Percentiles rank a stretch among this genome's conserved stretches.
Evolutionary conservation across 2,113 vertebrate genomes (phyloP).

Genomic region (Microtus ochrogaster): DNA sequence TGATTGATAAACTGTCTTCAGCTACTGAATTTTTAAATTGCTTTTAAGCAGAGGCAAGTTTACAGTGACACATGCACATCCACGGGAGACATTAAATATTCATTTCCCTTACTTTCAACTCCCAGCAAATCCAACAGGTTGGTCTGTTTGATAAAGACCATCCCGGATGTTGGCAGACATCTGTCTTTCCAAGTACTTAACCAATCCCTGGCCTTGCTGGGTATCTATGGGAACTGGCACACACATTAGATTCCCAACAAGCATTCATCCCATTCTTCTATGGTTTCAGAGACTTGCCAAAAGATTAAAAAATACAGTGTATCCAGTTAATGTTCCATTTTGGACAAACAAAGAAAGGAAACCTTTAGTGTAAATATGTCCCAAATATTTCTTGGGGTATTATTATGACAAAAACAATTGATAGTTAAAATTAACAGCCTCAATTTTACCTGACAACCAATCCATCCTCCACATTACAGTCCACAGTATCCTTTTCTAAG

Average conservation of each 20-base stretch:
- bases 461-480: background rate
- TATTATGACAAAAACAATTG: background rate
- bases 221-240: background rate
- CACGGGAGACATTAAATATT: background rate
- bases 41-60: constrained; percentile 17
- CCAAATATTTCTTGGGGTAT: background rate
- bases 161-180: background rate
- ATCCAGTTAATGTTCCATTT: constrained; percentile 9
- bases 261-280: background rate
- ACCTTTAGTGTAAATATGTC: background rate
- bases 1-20: constrained; percentile 24
- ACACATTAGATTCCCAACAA: background rate
- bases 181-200: background rate
- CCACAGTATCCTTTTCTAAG: background rate
- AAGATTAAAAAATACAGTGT: background rate
- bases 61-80: background rate
- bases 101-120: constrained; percentile 34
- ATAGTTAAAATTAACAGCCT: background rate
- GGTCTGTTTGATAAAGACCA: constrained; percentile 5
- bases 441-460: background rate
- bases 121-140: background rate
- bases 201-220: background rate
- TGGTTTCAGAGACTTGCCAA: background rate
- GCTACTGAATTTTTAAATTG: background rate
- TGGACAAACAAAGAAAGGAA: background rate